Percentiles rank a stretch among this genome's conserved stretches.
Evolutionary conservation across 1,140 invertebrate genomes (phyloP).

Genomic region (Philopotamus ludificatus): DNA sequence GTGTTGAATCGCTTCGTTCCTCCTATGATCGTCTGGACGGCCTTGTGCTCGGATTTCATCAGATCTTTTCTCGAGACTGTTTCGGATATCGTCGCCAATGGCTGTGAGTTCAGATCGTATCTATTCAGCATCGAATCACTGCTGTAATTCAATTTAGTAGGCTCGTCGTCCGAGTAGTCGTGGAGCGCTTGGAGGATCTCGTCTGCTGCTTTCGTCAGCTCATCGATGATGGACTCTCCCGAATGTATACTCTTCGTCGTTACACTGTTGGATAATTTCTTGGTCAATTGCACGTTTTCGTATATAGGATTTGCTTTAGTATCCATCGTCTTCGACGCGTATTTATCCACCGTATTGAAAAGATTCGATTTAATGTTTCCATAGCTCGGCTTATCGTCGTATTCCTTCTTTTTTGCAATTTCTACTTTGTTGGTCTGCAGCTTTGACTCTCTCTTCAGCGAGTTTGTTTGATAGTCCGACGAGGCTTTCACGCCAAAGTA

Average conservation of each 20-base stretch:
- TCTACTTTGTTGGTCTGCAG: neutral
- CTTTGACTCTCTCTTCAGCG: neutral
- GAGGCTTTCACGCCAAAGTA: conserved; percentile 48
- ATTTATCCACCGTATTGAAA: neutral
- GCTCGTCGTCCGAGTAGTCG: conserved; percentile 56
- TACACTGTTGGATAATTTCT: conserved; percentile 13
- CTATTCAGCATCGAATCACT: conserved; percentile 36
- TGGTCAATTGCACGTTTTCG: conserved; percentile 23
- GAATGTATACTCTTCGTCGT: conserved; percentile 33
- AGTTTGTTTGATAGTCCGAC: neutral
- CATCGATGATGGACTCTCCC: conserved; percentile 51
- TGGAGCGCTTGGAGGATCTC: conserved; percentile 56
- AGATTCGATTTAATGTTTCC: neutral
- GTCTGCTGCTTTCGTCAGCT: conserved; percentile 56
- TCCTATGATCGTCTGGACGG: conserved; percentile 31
- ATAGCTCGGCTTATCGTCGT: neutral
- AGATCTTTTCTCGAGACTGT: conserved; percentile 47
- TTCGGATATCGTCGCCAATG: conserved; percentile 53
- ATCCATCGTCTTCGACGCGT: neutral
- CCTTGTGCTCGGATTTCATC: conserved; percentile 37
- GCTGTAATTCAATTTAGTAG: conserved; percentile 44
- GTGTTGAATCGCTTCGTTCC: conserved; percentile 23
- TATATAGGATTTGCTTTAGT: conserved; percentile 22
- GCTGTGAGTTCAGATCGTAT: conserved; percentile 3
- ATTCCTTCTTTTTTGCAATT: neutral